Evolutionary conservation across 2,113 vertebrate species (phyloP), one percentile per base, ranked within the genome.

Genomic region (Pseudopipra pipra): DNA sequence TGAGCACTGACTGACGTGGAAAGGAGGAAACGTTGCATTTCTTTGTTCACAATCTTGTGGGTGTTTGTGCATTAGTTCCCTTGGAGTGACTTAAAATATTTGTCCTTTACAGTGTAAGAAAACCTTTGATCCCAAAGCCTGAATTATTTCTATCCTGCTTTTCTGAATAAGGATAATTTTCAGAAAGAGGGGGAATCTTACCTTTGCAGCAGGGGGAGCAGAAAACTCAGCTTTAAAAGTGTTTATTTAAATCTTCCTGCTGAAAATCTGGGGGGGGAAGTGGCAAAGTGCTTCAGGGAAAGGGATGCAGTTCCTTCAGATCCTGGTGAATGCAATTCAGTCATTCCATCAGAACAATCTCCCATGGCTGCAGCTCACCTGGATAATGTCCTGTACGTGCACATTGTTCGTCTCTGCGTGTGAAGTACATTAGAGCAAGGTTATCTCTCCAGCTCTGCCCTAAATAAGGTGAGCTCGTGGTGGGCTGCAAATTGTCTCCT

Each of bases 401-500:
- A 5, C 39, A 5, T 21, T 51, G 39, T 56, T 24, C 52, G 17
- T 31, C 71, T 63, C 74, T 59, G 66, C 39, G 0, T 19, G 54
- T 5, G 66, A 24, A 39, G 31, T 10, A 4, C 1, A 0, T 54
- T 30, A 0, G 37, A 52, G 59, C 30, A 8, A 76, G 37, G 28
- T n/a, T 37, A 0, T 63, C 31, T 46, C 74, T 78, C 43, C 54
- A 3, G 12, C 9, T 25, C 20, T 24, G 31, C 22, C 19, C 58
- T 19, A 30, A 76, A 25, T 4, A n/a, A 61, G 0, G 19, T 10
- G 17, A 0, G 2, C 54, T 44, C 9, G 0, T 27, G 46, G 51
- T 13, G 41, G 63, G 88, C 68, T 71, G 83, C 12, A 84, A 62
- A 67, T 63, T 11, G 51, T 39, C 67, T 23, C 8, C 49, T 74